A percentile compares a stretch with the other conserved stretches of the same genome.
Evolutionary conservation across 2,113 vertebrate species (phyloP).

Genomic region (Zingel zingel): DNA sequence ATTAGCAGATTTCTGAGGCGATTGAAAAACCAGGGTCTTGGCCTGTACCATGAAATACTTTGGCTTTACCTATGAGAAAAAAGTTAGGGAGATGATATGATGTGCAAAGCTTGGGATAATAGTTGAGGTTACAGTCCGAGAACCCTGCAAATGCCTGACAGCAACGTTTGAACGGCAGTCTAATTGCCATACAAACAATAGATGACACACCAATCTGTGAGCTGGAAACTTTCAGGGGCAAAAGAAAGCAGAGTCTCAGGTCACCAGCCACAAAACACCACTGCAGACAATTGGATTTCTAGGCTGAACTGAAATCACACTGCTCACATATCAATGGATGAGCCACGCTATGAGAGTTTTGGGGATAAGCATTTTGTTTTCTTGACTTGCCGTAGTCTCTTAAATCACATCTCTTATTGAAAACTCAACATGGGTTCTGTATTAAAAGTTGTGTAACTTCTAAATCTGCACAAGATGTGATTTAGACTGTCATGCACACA

Average conservation of each 20-base stretch:
- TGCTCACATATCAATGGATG: not conserved
- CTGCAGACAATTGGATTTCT: not conserved
- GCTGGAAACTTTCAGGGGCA: constrained; percentile 1
- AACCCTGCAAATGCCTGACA: constrained; percentile 22
- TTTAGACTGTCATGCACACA: not conserved
- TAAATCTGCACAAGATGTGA: not conserved
- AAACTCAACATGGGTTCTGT: not conserved
- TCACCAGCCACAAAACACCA: not conserved
- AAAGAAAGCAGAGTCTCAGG: not conserved
- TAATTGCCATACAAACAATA: constrained; percentile 47
- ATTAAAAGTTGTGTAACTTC: not conserved
- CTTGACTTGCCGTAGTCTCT: not conserved
- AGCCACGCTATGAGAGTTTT: not conserved
- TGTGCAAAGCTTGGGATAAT: not conserved
- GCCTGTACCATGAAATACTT: constrained; percentile 31
- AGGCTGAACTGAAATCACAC: constrained; percentile 18
- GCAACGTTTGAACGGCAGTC: constrained; percentile 23
- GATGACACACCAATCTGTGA: constrained; percentile 38
- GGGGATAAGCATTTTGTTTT: not conserved
- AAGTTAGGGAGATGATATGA: not conserved
- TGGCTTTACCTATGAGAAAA: not conserved
- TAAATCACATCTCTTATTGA: not conserved
- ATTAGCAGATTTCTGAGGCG: constrained; percentile 68
- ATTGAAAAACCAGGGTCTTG: constrained; percentile 55
- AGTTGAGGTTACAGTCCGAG: constrained; percentile 4